Evolutionary conservation across 92 coral and sea anemone genomes (phyloP).

Genomic region (Muricea muricata): DNA sequence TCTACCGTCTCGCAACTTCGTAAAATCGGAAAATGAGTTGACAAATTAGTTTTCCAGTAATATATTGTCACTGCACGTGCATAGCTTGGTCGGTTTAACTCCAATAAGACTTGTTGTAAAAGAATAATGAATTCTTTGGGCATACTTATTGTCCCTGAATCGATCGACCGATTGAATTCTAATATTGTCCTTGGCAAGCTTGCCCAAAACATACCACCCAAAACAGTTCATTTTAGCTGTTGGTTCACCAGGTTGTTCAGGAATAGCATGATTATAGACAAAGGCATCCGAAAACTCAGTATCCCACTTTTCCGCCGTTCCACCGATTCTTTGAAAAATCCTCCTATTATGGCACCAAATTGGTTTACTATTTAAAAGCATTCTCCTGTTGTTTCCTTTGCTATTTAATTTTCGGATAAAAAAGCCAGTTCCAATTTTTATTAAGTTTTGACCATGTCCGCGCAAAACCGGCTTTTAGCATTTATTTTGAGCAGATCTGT

Average conservation of each 20-base stretch:
- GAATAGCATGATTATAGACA: conserved; percentile 2
- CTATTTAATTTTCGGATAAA: too few species aligned
- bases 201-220: conserved; percentile 4
- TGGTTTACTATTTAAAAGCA: too few species aligned
- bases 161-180: not conserved
- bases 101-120: conserved; percentile 50
- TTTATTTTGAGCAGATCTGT: too few species aligned
- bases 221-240: conserved; percentile 43
- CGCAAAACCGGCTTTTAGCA: too few species aligned
- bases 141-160: not conserved
- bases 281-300: conserved; percentile 37
- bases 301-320: too few species aligned
- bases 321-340: too few species aligned
- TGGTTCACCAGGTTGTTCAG: conserved; percentile 15
- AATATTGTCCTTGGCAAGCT: not conserved
- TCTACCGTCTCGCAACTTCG: conserved; percentile 39
- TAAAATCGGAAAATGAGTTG: conserved; percentile 50
- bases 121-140: not conserved
- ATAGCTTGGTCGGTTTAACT: conserved; percentile 59
- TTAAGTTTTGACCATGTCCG: too few species aligned
- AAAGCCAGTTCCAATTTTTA: too few species aligned
- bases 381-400: too few species aligned
- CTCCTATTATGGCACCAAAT: too few species aligned
- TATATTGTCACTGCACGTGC: conserved; percentile 44
- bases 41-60: conserved; percentile 59